phyloP scores from a whole-genome alignment of 1,140 invertebrate species.

The Drosophila subpulchrella region DNA sequence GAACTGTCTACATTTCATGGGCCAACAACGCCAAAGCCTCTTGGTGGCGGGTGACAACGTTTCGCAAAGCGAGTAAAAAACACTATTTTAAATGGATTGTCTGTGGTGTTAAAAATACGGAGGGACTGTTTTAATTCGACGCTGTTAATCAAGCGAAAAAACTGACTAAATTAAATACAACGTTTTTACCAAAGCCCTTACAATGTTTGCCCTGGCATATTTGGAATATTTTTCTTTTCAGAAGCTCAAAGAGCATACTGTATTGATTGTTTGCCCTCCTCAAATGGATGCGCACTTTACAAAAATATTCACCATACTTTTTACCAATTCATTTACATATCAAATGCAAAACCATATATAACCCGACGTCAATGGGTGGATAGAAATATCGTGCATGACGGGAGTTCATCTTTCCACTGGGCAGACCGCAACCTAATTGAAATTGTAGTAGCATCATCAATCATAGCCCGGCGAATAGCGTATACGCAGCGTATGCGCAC shows the following conservation, averaged over 20 bases:
- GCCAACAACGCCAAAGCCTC: slow-evolving; percentile 10
- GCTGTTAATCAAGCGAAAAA: slow-evolving; percentile 34
- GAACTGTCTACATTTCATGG: slow-evolving; percentile 52
- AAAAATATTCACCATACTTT: slow-evolving; percentile 12
- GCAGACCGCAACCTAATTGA: slow-evolving; percentile 66
- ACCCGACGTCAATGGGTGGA: slow-evolving; percentile 32
- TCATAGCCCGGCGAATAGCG: slow-evolving; percentile 48
- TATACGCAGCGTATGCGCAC: slow-evolving; percentile 55
- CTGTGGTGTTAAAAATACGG: slow-evolving; percentile 22
- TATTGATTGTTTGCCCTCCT: not conserved
- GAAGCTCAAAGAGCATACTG: slow-evolving; percentile 4
- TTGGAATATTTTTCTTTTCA: slow-evolving; percentile 1
- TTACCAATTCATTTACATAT: slow-evolving; percentile 29
- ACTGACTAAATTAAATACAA: slow-evolving; percentile 6
- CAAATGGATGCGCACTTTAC: not conserved
- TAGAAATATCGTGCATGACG: slow-evolving; percentile 31
- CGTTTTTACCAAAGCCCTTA: not conserved
- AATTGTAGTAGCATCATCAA: slow-evolving; percentile 71
- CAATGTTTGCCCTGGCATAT: not conserved
- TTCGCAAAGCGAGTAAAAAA: slow-evolving; percentile 4
- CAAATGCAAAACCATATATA: slow-evolving; percentile 31
- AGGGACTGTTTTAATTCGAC: slow-evolving; percentile 26
- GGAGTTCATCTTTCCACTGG: slow-evolving; percentile 33
- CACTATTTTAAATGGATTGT: slow-evolving; percentile 35
- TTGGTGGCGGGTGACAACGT: slow-evolving; percentile 33